Evolutionary conservation across 2,888 invertebrate genomes (phyloP), one percentile per base, ranked within the genome.

Genomic region (Temnothorax unifasciatus): DNA sequence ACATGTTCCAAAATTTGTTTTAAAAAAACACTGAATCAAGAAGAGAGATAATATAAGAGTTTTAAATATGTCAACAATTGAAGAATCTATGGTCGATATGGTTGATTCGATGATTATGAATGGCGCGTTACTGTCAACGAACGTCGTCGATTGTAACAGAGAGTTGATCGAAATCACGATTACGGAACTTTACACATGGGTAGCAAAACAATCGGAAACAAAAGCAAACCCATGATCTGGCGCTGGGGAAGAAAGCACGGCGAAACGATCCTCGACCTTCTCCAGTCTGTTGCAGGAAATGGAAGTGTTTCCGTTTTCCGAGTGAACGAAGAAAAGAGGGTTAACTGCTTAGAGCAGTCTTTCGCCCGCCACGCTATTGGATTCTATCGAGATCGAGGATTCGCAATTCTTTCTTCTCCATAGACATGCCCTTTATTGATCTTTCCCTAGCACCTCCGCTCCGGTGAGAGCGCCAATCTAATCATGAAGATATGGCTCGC

Each of bases 291-390:
- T 44, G 8, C 54, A 63, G 77, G 69, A 83, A 83, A 85, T 86
- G 66, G 41, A 68, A 68, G 77, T 81, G 64, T 71, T 73, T 81
- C 50, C 84, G 81, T 79, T 76, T 69, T 47, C 13, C 54, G 82
- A 84, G n/a, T 57, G 77, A 84, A 85, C 76, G 82, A 77, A 75
- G 68, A 21, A 85, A 76, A 57, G 76, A 61, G 82, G 75, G 83
- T 84, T 85, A 85, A 82, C 79, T 54, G 82, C n/a, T 83, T 61
- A 74, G 61, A 68, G 79, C 68, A 54, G n/a, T 75, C 79, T 74
- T 84, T 82, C 57, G 38, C 66, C 47, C 52, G 21, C 34, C 25
- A n/a, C 4, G 75, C 57, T 75, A 83, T 86, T 71, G 76, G 79
- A 84, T 84, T 83, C 83, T 79, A 85, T 88, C 54, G 66, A 57